Conservation (phyloP, 2,113 vertebrate species). For the Nematolebias whitei region DNA sequence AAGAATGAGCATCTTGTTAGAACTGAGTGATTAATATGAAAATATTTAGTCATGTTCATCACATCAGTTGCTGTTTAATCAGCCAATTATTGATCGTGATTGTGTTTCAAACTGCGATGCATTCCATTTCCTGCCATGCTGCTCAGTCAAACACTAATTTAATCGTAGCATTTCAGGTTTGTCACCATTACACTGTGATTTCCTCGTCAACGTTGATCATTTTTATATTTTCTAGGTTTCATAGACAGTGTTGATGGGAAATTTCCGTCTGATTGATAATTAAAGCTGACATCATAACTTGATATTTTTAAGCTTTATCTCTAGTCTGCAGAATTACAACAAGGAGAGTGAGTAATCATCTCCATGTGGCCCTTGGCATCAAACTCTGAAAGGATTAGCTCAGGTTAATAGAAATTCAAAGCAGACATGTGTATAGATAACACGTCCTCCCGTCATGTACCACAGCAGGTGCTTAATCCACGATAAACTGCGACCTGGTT, state of each 20-base stretch:
- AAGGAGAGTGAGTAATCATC: conserved; percentile 20
- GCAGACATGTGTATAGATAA: conserved; percentile 25
- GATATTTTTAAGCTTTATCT: conserved; percentile 4
- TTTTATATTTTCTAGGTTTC: conserved; percentile 2
- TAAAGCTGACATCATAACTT: neutral
- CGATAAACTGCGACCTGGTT: conserved; percentile 27
- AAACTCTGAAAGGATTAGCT: conserved; percentile 34
- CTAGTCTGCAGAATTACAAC: conserved; percentile 6
- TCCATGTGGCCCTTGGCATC: conserved; percentile 35
- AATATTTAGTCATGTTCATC: conserved; percentile 9
- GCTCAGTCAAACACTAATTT: neutral
- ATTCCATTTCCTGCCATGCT: neutral
- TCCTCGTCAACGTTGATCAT: neutral
- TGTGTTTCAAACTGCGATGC: neutral
- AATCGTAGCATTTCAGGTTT: neutral
- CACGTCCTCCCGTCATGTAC: conserved; percentile 6
- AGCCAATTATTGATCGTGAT: neutral
- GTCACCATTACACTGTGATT: neutral
- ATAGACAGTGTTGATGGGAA: neutral
- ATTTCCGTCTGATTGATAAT: conserved; percentile 5
- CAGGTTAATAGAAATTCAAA: conserved; percentile 48
- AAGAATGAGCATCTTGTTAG: conserved; percentile 6
- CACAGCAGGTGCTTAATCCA: conserved; percentile 26
- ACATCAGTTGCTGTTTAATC: conserved; percentile 7
- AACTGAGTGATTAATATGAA: conserved; percentile 15